Conservation (phyloP, 2,888 invertebrate species). For the Ecdyonurus torrentis region DNA sequence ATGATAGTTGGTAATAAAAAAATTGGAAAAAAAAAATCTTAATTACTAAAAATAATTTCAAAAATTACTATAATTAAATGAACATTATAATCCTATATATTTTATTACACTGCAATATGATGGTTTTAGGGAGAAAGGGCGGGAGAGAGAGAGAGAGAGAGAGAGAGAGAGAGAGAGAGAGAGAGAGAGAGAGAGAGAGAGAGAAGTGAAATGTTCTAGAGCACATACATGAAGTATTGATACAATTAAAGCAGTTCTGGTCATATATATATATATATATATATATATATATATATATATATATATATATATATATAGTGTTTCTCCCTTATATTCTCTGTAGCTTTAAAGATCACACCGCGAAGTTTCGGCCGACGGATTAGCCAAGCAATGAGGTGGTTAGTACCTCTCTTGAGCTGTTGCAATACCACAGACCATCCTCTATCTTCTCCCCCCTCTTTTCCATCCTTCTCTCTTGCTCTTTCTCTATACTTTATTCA, state of each 20-base stretch:
- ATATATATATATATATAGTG: too few species aligned
- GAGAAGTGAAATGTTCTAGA: too few species aligned
- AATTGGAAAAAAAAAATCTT: too few species aligned
- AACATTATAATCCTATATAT: background rate
- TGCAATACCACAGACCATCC: conserved; percentile 9
- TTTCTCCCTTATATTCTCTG: too few species aligned
- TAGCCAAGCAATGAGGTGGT: background rate
- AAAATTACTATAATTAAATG: background rate
- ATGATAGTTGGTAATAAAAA: too few species aligned
- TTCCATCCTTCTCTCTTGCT: conserved; percentile 9
- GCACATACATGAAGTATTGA: background rate
- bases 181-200: too few species aligned
- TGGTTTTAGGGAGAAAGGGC: background rate
- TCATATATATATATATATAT: too few species aligned
- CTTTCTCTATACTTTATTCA: conserved; percentile 8
- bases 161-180: too few species aligned
- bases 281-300: too few species aligned
- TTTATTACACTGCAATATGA: background rate
- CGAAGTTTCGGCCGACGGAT: background rate
- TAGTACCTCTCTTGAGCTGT: background rate
- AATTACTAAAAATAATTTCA: too few species aligned
- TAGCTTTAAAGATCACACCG: background rate
- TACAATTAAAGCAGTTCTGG: background rate
- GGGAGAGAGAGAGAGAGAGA: too few species aligned
- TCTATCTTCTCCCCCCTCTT: conserved; percentile 7